Conservation (phyloP, 2,113 vertebrate species). For the Xiphophorus maculatus region DNA sequence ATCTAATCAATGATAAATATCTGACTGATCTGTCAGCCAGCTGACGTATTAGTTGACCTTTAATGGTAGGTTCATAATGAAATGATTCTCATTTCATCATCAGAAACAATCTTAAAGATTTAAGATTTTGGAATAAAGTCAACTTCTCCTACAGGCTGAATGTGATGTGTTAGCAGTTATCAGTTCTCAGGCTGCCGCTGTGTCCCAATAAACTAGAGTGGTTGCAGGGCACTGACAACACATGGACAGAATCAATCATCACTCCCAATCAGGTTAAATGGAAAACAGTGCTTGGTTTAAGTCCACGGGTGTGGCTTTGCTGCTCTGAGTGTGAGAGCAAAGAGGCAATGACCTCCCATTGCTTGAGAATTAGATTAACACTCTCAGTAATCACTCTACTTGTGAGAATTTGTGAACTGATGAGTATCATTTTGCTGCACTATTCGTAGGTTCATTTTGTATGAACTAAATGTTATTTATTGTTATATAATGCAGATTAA, state of each 20-base stretch:
- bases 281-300: slow-evolving; percentile 41
- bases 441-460: too few relatives aligned
- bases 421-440: background rate
- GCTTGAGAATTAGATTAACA: background rate
- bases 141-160: slow-evolving; percentile 6
- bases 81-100: background rate
- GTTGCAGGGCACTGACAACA: slow-evolving; percentile 53
- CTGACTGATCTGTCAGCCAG: too few relatives aligned
- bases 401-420: slow-evolving; percentile 21
- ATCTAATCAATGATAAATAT: too few relatives aligned
- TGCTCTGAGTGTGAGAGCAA: background rate
- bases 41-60: too few relatives aligned
- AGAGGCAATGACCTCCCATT: slow-evolving; percentile 6
- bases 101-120: background rate
- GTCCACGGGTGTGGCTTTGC: slow-evolving; percentile 1
- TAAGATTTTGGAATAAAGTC: slow-evolving; percentile 6
- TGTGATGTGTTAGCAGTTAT: slow-evolving; percentile 52
- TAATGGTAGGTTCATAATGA: background rate
- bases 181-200: slow-evolving; percentile 11
- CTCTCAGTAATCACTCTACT: slow-evolving; percentile 21
- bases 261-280: slow-evolving; percentile 68
- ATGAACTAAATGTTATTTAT: too few relatives aligned
- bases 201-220: slow-evolving; percentile 67
- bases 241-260: slow-evolving; percentile 68
- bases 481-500: too few relatives aligned